Evolutionary conservation across 2,113 vertebrate species (phyloP).

Genomic region (Columba livia): DNA sequence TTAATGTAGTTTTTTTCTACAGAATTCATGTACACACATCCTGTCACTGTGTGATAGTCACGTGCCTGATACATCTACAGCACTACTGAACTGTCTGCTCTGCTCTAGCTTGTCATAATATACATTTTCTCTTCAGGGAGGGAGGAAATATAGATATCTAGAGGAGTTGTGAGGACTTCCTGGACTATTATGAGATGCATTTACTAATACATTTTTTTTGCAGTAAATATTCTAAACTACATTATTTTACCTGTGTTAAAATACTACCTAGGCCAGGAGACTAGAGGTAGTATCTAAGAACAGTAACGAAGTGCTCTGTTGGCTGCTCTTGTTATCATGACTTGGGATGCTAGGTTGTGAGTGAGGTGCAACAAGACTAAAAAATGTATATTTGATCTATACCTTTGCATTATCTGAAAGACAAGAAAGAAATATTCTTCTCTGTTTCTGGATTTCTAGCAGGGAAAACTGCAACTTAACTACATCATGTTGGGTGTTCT

Average conservation of each 20-base stretch:
- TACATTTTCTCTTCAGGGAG: background rate
- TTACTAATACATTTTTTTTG: background rate
- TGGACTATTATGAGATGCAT: background rate
- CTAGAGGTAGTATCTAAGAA: background rate
- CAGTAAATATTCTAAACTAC: background rate
- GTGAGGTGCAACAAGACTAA: background rate
- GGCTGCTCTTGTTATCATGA: background rate
- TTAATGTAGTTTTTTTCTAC: background rate
- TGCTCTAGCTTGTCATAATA: background rate
- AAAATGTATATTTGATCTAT: background rate
- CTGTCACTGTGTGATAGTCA: background rate
- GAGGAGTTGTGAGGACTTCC: background rate
- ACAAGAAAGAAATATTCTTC: background rate
- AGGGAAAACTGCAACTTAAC: background rate
- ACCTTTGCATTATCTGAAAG: background rate
- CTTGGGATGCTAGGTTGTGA: background rate
- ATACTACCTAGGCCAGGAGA: background rate
- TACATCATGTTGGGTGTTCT: background rate
- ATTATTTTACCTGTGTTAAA: background rate
- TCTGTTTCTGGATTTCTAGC: background rate
- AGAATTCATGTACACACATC: background rate
- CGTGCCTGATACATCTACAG: background rate
- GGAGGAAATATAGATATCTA: background rate
- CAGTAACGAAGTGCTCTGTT: background rate
- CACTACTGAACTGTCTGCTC: background rate